Base-by-base conservation (phyloP, 2,888 invertebrate genomes). In the Spodoptera exigua region DNA sequence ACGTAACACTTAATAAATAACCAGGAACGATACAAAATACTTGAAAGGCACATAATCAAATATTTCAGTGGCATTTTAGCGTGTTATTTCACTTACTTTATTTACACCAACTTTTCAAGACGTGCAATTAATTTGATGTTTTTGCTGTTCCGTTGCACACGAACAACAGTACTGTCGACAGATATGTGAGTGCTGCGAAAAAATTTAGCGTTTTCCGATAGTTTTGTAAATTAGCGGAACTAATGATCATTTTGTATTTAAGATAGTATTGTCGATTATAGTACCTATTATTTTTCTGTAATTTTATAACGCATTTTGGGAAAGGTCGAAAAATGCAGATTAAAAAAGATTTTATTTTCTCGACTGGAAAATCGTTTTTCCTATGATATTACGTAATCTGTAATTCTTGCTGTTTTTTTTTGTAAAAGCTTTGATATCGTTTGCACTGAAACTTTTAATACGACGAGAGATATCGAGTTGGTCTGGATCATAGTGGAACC, bases 1-100 rank as follows among this genome's bases (percentile, higher is more conserved):
- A 60, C 67, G 59, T 67, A 76, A 73, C 35, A 18, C 17, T 4
- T 52, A 16, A 40, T 35, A 7, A 72, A 37, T 47, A 73, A 72
- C 73, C 61, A 74, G 73, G 73, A 76, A 74, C 56, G 52, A 59
- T 59, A 47, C 58, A 61, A 57, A 64, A 74, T 61, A 48, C 45
- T 59, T 59, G 63, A 32, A 41, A 41, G 17, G 70, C 57, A 56
- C 49, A 53, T 51, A 61, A 68, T 69, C 57, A 70, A 69, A 70
- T 69, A 66, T 48, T 72, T 75, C 37, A 66, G 61, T 61, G 47
- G 57, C 41, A 57, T 75, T n/a, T 67, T 27, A 43, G 61, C 74
- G 74, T 74, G 74, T 45, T 74, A 55, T 52, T 74, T 21, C 47
- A 71, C 66, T 58, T 36, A 55, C 61, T 61, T 71, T 16, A 59